Evolutionary conservation across 2,113 vertebrate species (phyloP).

Genomic region (Phrynocephalus versicolor): DNA sequence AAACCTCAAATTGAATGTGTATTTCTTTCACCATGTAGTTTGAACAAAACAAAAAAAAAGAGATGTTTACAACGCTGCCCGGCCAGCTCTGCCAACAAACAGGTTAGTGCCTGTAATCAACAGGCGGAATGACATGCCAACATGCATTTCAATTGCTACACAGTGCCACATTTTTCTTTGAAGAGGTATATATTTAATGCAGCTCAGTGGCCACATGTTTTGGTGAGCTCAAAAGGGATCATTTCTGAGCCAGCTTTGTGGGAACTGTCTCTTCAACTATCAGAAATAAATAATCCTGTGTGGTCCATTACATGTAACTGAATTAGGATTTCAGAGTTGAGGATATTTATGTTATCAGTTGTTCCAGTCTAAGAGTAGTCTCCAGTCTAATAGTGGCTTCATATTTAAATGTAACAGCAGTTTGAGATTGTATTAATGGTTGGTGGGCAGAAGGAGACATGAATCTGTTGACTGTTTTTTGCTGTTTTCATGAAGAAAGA

Average conservation of each 20-base stretch:
- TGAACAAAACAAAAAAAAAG: slow-evolving; percentile 17
- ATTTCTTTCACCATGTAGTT: slow-evolving; percentile 32
- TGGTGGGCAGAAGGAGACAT: neutral
- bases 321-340: neutral
- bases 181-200: neutral
- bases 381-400: slow-evolving; percentile 15
- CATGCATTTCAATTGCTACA: neutral
- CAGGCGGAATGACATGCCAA: neutral
- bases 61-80: slow-evolving; percentile 36
- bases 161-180: neutral
- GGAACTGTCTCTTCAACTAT: slow-evolving; percentile 32
- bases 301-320: slow-evolving; percentile 36
- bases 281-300: slow-evolving; percentile 34
- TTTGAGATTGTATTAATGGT: slow-evolving; percentile 1
- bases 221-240: neutral
- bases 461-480: neutral
- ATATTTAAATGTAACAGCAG: neutral
- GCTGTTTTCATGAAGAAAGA: neutral
- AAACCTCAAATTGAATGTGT: neutral
- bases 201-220: neutral
- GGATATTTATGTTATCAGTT: neutral
- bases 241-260: neutral
- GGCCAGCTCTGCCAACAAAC: slow-evolving; percentile 38
- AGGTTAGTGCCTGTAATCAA: slow-evolving; percentile 57
- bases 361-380: slow-evolving; percentile 9